Conservation (phyloP, 1,140 invertebrate species). For the Leptoteleia sp. region DNA sequence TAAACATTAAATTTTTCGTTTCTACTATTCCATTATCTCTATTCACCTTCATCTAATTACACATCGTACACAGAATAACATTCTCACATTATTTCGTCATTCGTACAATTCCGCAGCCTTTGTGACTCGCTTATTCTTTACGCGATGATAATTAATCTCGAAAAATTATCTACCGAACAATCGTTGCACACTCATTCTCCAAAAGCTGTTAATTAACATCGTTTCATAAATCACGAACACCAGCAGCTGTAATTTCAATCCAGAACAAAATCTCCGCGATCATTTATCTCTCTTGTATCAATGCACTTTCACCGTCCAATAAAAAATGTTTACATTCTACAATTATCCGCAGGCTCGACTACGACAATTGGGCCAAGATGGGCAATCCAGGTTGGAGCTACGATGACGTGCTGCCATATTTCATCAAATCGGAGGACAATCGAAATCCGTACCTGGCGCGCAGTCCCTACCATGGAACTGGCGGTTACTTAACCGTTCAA, state of each 20-base stretch:
- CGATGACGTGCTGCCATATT: slow-evolving; percentile 92
- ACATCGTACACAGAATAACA: no score
- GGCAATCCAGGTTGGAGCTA: slow-evolving; percentile 96
- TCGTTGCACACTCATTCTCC: slow-evolving; percentile 4
- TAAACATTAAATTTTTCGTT: no score
- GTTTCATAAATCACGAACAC: slow-evolving; percentile 22
- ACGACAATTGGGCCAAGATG: slow-evolving; percentile 92
- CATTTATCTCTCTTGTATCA: slow-evolving; percentile 25
- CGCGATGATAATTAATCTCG: not conserved
- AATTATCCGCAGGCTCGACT: slow-evolving; percentile 85
- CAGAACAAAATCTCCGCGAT: slow-evolving; percentile 18
- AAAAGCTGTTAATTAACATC: slow-evolving; percentile 32
- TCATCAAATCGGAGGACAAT: slow-evolving; percentile 94
- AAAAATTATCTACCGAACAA: slow-evolving; percentile 10
- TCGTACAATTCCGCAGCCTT: not conserved
- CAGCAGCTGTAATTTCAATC: slow-evolving; percentile 25
- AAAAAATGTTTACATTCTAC: slow-evolving; percentile 22
- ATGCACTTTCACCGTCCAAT: slow-evolving; percentile 15
- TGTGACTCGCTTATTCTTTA: not conserved
- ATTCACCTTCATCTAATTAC: no score
- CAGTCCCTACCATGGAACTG: slow-evolving; percentile 87
- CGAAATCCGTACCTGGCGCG: slow-evolving; percentile 89
- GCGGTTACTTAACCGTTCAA: slow-evolving; percentile 90
- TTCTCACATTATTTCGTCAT: not conserved
- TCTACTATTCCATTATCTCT: no score